These are phyloP conservation scores for Apistogramma diplotaenia DNA, from an alignment of 2,113 vertebrate species.

Conservation along the genomic window DNA sequence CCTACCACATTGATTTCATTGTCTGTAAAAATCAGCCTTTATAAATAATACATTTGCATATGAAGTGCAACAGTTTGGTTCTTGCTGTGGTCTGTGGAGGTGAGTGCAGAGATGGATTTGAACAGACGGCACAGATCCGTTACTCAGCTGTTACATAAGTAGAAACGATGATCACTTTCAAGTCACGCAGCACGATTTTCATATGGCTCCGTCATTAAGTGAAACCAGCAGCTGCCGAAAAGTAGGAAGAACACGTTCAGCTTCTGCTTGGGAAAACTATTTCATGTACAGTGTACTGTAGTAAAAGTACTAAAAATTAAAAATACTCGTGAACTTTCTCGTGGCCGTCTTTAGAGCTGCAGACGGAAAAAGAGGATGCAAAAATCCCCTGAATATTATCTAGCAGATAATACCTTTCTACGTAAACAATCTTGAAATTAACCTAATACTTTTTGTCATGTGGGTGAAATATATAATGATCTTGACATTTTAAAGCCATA, in stretches of 20 bases:
- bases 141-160: constrained; percentile 1
- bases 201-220: background rate
- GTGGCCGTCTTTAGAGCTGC: too few species aligned
- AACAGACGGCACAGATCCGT: background rate
- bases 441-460: too few species aligned
- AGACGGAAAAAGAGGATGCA: too few species aligned
- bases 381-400: too few species aligned
- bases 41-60: background rate
- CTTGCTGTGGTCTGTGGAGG: background rate
- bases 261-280: background rate
- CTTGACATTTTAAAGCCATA: background rate
- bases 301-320: background rate
- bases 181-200: constrained; percentile 11
- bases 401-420: too few species aligned
- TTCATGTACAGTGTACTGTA: background rate
- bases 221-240: background rate
- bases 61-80: background rate
- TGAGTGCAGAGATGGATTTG: background rate
- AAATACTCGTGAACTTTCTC: too few species aligned
- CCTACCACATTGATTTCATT: background rate
- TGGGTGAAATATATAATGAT: too few species aligned
- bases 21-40: background rate
- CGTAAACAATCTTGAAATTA: too few species aligned
- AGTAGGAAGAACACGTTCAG: background rate
- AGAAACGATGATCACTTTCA: background rate